Conservation (phyloP, 2,888 invertebrate species). For the Amblyjoppa proteus region DNA sequence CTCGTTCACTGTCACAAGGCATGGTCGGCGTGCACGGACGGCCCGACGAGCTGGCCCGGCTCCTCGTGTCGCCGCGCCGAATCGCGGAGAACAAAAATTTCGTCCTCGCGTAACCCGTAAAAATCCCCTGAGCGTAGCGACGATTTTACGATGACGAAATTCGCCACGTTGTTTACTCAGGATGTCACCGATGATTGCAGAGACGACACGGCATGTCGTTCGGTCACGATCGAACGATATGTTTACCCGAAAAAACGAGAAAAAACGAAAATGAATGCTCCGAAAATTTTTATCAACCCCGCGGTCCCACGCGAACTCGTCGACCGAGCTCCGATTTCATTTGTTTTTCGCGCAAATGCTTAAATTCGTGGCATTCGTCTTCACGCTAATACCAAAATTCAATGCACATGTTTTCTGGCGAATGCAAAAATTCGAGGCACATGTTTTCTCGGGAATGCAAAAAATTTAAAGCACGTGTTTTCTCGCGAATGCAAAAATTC, state of each 20-base stretch:
- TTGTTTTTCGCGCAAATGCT: neutral
- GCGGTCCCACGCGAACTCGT: neutral
- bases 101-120: neutral
- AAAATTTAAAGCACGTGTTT: too few relatives aligned
- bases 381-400: too few relatives aligned
- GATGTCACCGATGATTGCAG: neutral
- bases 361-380: too few relatives aligned
- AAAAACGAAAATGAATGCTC: neutral
- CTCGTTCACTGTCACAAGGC: slow-evolving; percentile 71
- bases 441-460: too few relatives aligned
- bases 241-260: neutral
- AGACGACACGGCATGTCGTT: neutral
- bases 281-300: neutral
- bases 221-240: slow-evolving; percentile 1
- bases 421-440: neutral
- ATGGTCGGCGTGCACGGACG: slow-evolving; percentile 73
- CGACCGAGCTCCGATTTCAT: neutral
- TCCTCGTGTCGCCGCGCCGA: slow-evolving; percentile 43
- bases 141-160: slow-evolving; percentile 21
- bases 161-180: slow-evolving; percentile 17
- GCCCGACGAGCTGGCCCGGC: slow-evolving; percentile 65
- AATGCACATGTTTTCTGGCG: neutral
- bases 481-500: neutral
- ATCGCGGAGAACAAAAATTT: slow-evolving; percentile 2
- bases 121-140: neutral